Conservation (phyloP, 1,140 invertebrate species). For the Meloidogyne hapla region DNA sequence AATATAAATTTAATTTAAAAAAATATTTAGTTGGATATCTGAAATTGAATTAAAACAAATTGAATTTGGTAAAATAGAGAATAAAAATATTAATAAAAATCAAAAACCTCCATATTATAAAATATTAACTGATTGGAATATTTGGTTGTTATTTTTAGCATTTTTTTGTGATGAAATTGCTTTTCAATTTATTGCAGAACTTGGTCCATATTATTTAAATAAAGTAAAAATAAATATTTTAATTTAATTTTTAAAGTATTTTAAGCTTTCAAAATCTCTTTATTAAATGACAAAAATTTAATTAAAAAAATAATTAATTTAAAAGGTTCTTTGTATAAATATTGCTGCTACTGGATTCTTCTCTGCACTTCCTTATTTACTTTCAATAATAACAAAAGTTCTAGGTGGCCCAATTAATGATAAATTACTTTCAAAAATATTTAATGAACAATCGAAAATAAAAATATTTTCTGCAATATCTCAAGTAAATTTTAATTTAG, state of each 20-base stretch:
- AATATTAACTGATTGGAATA: constrained; percentile 18
- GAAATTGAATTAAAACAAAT: constrained; percentile 22
- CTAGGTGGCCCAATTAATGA: constrained; percentile 1
- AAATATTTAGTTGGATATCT: constrained; percentile 14
- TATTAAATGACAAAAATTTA: no score
- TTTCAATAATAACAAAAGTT: constrained; percentile 1
- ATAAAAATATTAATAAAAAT: background rate
- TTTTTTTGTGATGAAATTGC: constrained; percentile 23
- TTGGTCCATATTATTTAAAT: constrained; percentile 55
- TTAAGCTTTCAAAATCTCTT: no score
- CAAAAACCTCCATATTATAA: constrained; percentile 3
- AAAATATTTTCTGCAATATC: constrained; percentile 13
- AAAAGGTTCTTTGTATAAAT: background rate
- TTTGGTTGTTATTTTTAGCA: constrained; percentile 12
- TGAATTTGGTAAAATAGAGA: constrained; percentile 20
- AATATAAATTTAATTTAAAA: constrained; percentile 7
- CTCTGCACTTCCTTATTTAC: background rate
- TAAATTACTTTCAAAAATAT: constrained; percentile 8
- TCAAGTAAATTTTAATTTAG: background rate
- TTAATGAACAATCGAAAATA: background rate
- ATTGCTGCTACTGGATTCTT: background rate
- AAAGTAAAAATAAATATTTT: constrained; percentile 36
- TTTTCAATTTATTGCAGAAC: constrained; percentile 51
- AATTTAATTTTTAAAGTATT: background rate
- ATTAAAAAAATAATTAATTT: background rate